These are phyloP conservation scores for Caenorhabditis uteleia DNA, from an alignment of 2,888 invertebrate genomes.

Conservation along the genomic window DNA sequence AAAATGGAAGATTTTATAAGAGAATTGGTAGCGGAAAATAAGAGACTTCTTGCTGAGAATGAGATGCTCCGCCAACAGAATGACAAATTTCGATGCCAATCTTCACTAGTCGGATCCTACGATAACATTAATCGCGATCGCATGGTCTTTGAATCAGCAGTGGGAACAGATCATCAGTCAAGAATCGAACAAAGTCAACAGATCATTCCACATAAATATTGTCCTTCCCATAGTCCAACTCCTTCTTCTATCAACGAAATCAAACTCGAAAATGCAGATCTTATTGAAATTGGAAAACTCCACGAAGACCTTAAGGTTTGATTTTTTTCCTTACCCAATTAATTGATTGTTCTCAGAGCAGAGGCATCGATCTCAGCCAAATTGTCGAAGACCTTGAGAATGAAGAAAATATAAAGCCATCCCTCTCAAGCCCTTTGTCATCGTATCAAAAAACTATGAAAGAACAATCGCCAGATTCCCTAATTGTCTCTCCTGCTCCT, in stretches of 20 bases:
- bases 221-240: conserved; percentile 9
- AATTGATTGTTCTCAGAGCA: conserved; percentile 7
- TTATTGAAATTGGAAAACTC: conserved; percentile 28
- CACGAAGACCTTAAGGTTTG: conserved; percentile 44
- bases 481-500: too few species aligned
- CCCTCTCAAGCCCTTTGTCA: conserved; percentile 7
- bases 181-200: too few species aligned
- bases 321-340: background rate
- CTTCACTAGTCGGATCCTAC: conserved; percentile 3
- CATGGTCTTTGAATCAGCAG: conserved; percentile 76
- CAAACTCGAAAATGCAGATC: background rate
- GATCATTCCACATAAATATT: too few species aligned
- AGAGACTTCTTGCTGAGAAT: conserved; percentile 70
- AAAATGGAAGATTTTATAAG: conserved; percentile 79
- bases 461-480: too few species aligned
- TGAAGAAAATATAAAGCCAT: conserved; percentile 1
- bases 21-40: conserved; percentile 70
- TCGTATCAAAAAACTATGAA: conserved; percentile 1
- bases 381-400: conserved; percentile 18
- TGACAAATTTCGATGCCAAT: conserved; percentile 5
- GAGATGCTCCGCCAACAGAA: conserved; percentile 42
- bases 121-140: too few species aligned
- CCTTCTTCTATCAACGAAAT: conserved; percentile 2
- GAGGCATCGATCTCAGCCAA: conserved; percentile 38
- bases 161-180: conserved; percentile 81